Evolutionary conservation across 2,888 invertebrate genomes (phyloP), one percentile per base, ranked within the genome.

Genomic region (Saturnia pavonia): DNA sequence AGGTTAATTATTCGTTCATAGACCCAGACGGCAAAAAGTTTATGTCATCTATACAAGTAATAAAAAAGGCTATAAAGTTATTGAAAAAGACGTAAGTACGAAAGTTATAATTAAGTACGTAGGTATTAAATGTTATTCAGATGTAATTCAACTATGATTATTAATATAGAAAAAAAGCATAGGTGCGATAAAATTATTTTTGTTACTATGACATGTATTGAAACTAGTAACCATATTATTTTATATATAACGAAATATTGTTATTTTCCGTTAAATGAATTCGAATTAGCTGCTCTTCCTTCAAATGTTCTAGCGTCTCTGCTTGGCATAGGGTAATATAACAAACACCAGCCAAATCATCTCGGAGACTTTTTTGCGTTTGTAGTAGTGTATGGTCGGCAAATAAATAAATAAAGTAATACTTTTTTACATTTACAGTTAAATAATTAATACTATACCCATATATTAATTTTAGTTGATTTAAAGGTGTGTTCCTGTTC

Each of bases 61-160:
- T 70, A 73, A 77, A 69, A 74, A 78, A 66, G 80, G 80, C 16
- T 82, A 74, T 68, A 66, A 72, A 57, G 72, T 75, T 63, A 43
- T 60, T 43, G 27, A 69, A 16, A 19, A 43, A 19, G 11, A 27
- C 57, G 69, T 69, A 69, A 43, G 57, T 69, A 19, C 16, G 48
- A 48, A 48, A 16, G 48, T 2, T 16, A 16, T 6, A 19, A 48
- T 48, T 48, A 48, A 48, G 14, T 48, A 48, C 19, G 19, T 19
- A 48, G 14, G 14, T 48, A 48, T 48, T 48, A 48, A 16, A 48
- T n/a, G 48, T 7, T 19, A 19, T 48, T 48, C 19, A 19, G 19
- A 48, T 48, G 19, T 48, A 48, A 48, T 19, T 7, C 19, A 6
- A 48, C 0, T 48, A 16, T 48, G 19, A 48, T 48, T 19, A 48